Evolutionary conservation across 2,888 invertebrate genomes (phyloP), one percentile per base, ranked within the genome.

Genomic region (Schrankia costaestrigalis): DNA sequence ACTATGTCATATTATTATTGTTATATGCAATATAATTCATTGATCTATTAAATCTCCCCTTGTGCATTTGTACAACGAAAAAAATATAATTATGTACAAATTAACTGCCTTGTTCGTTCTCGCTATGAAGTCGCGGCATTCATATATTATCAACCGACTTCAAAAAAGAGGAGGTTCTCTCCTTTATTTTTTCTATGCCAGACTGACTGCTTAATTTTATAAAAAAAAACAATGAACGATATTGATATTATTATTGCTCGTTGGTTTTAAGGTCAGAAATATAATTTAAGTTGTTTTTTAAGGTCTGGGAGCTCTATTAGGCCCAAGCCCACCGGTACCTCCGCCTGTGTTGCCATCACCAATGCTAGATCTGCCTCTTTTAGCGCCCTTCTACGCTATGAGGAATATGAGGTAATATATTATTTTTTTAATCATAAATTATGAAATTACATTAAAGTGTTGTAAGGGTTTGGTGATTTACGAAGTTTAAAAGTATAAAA

Each of bases 381-480:
- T 86, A 17, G 81, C 84, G 21, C 86, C 86, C 0, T 84, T 75
- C 57, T 83, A 87, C 47, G 74, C 83, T 14, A 79, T 87, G 82
- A 78, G 86, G 64, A 84, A 77, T 60, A 77, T 85, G 63, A 83
- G 82, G 86, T 84, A 55, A 6, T 18, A 8, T 18, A n/a, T 17
- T 3, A 17, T 17, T 17, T 7, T 2, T 9, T 21, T 21, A 10
- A 9, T 21, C 2, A 21, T 21, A n/a, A n/a, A n/a, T n/a, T n/a
- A n/a, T n/a, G n/a, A 3, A 9, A 6, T 9, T 21, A 21, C 3
- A 10, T 21, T 2, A 9, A 10, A 22, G 11, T 22, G 22, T 22
- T 22, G 5, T 22, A 22, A 22, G 10, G 9, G n/a, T 6, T n/a
- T n/a, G n/a, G n/a, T n/a, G n/a, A n/a, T n/a, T n/a, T n/a, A n/a